A percentile compares a stretch with the other conserved stretches of the same genome.
Evolutionary conservation across 2,797 vertebrate genomes (phyloP).

Genomic region (Knipowitschia caucasica): DNA sequence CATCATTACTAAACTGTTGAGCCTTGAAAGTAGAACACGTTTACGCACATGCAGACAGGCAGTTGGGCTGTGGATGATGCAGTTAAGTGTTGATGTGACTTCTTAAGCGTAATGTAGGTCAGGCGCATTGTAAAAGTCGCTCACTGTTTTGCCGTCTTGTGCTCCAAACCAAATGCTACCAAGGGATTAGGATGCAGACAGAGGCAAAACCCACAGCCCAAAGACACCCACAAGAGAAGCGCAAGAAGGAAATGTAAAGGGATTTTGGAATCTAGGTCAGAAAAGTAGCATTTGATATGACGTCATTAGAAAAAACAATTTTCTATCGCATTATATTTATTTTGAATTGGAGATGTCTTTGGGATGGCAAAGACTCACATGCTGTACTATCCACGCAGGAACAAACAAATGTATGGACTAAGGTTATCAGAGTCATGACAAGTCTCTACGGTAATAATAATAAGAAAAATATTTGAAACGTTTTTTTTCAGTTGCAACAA

Average conservation of each 20-base stretch:
- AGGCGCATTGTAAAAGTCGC: slow-evolving; percentile 51
- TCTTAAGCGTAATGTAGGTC: slow-evolving; percentile 69
- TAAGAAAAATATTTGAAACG: no score
- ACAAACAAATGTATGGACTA: no score
- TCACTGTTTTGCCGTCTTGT: slow-evolving; percentile 55
- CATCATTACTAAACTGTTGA: slow-evolving; percentile 65
- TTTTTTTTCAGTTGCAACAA: no score
- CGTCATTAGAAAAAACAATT: background rate
- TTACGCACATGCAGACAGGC: slow-evolving; percentile 16
- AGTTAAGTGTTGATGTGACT: slow-evolving; percentile 47
- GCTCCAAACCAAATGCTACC: slow-evolving; percentile 55
- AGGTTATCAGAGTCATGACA: no score
- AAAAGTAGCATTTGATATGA: background rate
- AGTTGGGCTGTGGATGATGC: slow-evolving; percentile 29
- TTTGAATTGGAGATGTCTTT: no score
- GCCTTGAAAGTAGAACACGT: slow-evolving; percentile 18
- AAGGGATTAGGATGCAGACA: slow-evolving; percentile 44
- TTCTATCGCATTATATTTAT: background rate
- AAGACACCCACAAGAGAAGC: slow-evolving; percentile 21
- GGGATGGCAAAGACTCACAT: no score
- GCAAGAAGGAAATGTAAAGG: slow-evolving; percentile 24
- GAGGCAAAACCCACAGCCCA: slow-evolving; percentile 23
- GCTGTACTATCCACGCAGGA: no score
- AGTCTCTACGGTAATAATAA: no score
- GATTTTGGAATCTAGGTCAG: slow-evolving; percentile 55